Percentiles rank a stretch among this genome's conserved stretches.
Conservation (phyloP, 2,888 invertebrate genomes). For the Orthosia cruda region DNA sequence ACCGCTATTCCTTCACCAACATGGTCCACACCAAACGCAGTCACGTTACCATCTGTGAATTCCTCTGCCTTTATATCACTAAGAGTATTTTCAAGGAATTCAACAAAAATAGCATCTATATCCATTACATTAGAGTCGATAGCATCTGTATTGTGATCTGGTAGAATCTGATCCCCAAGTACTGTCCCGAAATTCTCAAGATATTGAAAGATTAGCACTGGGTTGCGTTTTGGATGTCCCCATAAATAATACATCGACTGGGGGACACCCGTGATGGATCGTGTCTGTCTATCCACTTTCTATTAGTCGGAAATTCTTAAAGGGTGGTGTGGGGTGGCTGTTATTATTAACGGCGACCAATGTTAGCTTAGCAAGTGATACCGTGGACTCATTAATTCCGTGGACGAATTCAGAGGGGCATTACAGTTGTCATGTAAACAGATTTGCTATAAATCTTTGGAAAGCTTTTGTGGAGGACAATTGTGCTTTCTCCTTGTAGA, state of each 20-base stretch:
- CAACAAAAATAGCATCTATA: conserved; percentile 75
- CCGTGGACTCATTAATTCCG: conserved; percentile 83
- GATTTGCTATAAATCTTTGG: conserved; percentile 77
- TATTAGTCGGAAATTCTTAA: conserved; percentile 91
- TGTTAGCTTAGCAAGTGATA: conserved; percentile 88
- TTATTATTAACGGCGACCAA: conserved; percentile 87
- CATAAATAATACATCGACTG: conserved; percentile 91
- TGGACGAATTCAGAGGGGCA: conserved; percentile 74
- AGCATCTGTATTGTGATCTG: conserved; percentile 57
- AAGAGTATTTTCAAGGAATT: conserved; percentile 64
- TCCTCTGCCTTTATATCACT: conserved; percentile 77
- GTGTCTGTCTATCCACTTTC: conserved; percentile 90
- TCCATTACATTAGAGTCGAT: conserved; percentile 69
- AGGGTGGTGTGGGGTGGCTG: conserved; percentile 88
- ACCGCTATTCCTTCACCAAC: conserved; percentile 68
- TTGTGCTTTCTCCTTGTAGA: conserved; percentile 55
- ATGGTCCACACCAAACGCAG: conserved; percentile 71
- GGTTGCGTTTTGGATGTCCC: conserved; percentile 87
- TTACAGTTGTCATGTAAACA: conserved; percentile 81
- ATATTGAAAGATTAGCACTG: conserved; percentile 92
- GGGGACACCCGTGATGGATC: conserved; percentile 89
- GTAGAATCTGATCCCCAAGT: conserved; percentile 79
- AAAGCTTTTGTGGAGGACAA: conserved; percentile 68
- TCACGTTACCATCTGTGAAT: conserved; percentile 74
- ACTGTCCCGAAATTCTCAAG: conserved; percentile 89